Percentiles rank a stretch among this genome's conserved stretches.
Evolutionary conservation across 2,113 vertebrate species (phyloP).

Genomic region (Myxocyprinus asiaticus): DNA sequence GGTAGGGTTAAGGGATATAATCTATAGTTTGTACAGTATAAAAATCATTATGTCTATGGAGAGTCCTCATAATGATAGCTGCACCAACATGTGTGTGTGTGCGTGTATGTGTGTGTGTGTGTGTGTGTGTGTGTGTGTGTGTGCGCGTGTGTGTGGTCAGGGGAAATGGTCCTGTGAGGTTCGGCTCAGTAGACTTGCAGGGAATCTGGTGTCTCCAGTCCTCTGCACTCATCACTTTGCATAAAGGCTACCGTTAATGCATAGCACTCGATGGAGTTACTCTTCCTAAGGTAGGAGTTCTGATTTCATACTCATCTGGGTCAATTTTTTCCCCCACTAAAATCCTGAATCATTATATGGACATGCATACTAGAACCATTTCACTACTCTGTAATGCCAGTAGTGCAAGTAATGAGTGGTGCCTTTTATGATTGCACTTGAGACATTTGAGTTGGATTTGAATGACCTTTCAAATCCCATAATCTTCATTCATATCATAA

Average conservation of each 20-base stretch:
- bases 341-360: background rate
- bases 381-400: background rate
- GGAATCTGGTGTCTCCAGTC: background rate
- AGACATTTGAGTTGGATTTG: constrained; percentile 11
- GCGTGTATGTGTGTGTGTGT: too few species aligned
- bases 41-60: too few species aligned
- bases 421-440: constrained; percentile 28
- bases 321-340: background rate
- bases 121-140: too few species aligned
- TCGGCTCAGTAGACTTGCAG: too few species aligned
- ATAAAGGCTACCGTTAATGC: background rate
- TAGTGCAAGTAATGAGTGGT: background rate
- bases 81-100: too few species aligned
- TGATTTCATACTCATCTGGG: too few species aligned
- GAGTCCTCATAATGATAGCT: too few species aligned
- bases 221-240: background rate
- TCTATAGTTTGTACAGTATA: too few species aligned
- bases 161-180: background rate
- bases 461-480: constrained; percentile 17
- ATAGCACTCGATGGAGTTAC: too few species aligned
- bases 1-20: too few species aligned
- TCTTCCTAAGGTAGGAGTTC: too few species aligned
- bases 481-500: constrained; percentile 23
- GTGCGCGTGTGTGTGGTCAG: too few species aligned
- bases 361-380: background rate